Evolutionary conservation across 2,888 invertebrate genomes (phyloP).

Genomic region (Phragmatobia fuliginosa): DNA sequence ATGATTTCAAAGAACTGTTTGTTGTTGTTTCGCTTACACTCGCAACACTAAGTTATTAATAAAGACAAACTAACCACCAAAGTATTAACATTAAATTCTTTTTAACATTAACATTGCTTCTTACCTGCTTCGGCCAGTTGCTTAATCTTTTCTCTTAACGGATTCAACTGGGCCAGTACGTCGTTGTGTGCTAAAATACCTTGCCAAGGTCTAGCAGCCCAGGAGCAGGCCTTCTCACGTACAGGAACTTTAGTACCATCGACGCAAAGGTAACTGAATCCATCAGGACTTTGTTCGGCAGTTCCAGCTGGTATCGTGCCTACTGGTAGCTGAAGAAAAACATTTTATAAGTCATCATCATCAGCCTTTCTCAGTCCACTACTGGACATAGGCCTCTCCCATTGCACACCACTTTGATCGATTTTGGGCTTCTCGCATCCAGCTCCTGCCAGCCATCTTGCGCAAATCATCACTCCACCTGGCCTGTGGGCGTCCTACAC

Average conservation of each 20-base stretch:
- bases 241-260: conserved; percentile 91
- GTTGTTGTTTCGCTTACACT: no score
- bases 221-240: conserved; percentile 89
- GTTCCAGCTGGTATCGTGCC: conserved; percentile 85
- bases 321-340: conserved; percentile 84
- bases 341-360: no score
- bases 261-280: conserved; percentile 92
- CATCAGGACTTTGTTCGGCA: conserved; percentile 88
- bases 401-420: no score
- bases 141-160: conserved; percentile 85
- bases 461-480: no score
- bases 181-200: conserved; percentile 90
- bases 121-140: conserved; percentile 82
- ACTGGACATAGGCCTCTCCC: no score
- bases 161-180: conserved; percentile 82
- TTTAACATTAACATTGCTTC: conserved; percentile 37
- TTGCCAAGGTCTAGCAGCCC: conserved; percentile 96
- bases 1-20: no score
- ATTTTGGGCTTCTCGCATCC: no score
- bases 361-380: no score
- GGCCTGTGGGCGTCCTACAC: no score
- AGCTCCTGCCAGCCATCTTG: no score
- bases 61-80: no score
- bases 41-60: no score
- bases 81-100: neutral